Conservation (phyloP, 2,113 vertebrate genomes). For the Girardinichthys multiradiatus region DNA sequence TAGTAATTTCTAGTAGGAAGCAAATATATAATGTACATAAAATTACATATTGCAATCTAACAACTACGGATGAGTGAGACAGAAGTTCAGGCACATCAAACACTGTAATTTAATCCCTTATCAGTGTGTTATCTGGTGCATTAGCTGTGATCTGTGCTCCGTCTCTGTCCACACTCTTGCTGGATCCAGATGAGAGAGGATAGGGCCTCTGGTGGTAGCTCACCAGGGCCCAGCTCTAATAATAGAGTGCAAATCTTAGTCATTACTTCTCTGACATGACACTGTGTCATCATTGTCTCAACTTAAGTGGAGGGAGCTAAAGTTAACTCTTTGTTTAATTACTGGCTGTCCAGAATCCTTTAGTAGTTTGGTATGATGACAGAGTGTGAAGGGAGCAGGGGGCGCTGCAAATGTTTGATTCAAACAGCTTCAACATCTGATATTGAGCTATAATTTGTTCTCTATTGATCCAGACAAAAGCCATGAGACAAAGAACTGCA, state of each 20-base stretch:
- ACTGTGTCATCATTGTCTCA: conserved; percentile 77
- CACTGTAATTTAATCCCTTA: conserved; percentile 56
- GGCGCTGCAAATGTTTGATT: conserved; percentile 35
- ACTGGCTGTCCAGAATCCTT: conserved; percentile 34
- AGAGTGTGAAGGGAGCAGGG: conserved; percentile 30
- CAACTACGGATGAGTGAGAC: conserved; percentile 4
- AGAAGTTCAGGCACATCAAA: conserved; percentile 9
- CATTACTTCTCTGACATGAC: conserved; percentile 77
- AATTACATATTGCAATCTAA: conserved; percentile 20
- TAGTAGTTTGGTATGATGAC: conserved; percentile 62
- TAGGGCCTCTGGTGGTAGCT: conserved; percentile 68
- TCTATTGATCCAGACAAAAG: conserved; percentile 28
- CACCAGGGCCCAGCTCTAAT: conserved; percentile 75
- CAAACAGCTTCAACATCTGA: conserved; percentile 20
- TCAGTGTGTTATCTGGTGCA: conserved; percentile 57
- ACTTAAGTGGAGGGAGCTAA: conserved; percentile 59
- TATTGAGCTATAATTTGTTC: conserved; percentile 26
- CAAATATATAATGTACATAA: neutral
- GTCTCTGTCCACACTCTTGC: conserved; percentile 35
- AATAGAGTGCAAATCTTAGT: conserved; percentile 79
- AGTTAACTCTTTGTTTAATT: conserved; percentile 70
- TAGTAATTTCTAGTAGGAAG: neutral
- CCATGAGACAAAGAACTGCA: conserved; percentile 28
- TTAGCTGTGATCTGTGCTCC: conserved; percentile 60
- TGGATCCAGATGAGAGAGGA: conserved; percentile 50